Percentiles rank a stretch among this genome's conserved stretches.
These are phyloP conservation scores for Mycetomoellerius zeteki DNA, from an alignment of 1,140 invertebrate species.

Conservation along the genomic window DNA sequence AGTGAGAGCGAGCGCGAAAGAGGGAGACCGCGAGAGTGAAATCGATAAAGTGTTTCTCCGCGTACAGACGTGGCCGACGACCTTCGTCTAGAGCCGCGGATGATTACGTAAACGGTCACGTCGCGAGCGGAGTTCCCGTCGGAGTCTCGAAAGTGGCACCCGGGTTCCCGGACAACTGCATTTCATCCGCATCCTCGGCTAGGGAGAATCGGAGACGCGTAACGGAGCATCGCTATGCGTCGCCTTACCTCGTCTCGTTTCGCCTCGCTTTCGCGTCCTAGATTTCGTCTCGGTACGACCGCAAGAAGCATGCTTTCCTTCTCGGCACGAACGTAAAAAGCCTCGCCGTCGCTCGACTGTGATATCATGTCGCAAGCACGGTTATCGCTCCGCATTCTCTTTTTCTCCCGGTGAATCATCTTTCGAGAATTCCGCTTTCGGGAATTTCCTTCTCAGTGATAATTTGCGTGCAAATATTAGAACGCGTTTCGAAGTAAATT, in stretches of 20 bases:
- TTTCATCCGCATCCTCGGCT: background rate
- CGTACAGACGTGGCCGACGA: constrained; percentile 6
- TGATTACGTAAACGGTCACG: constrained; percentile 73
- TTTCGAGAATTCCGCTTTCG: background rate
- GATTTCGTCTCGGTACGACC: background rate
- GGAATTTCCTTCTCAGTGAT: background rate
- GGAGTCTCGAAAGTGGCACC: background rate
- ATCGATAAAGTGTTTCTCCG: constrained; percentile 68
- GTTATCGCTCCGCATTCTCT: too few relatives aligned
- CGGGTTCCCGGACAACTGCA: background rate
- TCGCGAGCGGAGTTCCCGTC: background rate
- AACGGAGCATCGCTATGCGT: background rate
- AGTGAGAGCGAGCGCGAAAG: constrained; percentile 12
- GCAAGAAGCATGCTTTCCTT: constrained; percentile 6
- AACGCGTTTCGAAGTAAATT: background rate
- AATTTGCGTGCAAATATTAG: too few relatives aligned
- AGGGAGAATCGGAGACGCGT: background rate
- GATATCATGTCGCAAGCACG: background rate
- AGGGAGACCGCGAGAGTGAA: constrained; percentile 40
- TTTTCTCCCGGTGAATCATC: background rate
- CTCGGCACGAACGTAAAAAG: background rate
- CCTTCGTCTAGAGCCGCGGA: constrained; percentile 49
- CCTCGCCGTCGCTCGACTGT: background rate
- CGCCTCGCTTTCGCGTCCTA: constrained; percentile 15
- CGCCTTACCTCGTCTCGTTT: background rate